These are phyloP conservation scores for Zootoca vivipara DNA, from an alignment of 2,113 vertebrate genomes.

Conservation along the genomic window DNA sequence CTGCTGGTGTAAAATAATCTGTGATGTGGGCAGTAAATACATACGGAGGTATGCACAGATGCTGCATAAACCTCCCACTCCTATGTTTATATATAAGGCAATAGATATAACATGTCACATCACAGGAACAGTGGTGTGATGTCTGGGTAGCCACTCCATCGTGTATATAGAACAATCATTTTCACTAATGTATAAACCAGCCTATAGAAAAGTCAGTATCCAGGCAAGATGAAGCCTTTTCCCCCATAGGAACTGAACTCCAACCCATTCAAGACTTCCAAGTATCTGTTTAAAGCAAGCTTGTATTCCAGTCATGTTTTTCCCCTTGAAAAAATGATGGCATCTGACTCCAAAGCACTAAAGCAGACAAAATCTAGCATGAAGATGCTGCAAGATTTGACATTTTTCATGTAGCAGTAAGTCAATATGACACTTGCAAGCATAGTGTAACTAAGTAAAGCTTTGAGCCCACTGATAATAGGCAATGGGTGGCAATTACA, in stretches of 20 bases:
- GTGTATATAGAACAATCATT: neutral
- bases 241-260: conserved; percentile 26
- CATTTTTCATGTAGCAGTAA: conserved; percentile 61
- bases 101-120: neutral
- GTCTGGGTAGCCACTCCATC: neutral
- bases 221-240: conserved; percentile 8
- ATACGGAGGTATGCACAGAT: neutral
- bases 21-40: neutral
- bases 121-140: neutral
- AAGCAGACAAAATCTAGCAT: conserved; percentile 52
- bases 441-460: conserved; percentile 32
- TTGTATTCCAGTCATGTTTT: conserved; percentile 58
- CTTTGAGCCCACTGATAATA: conserved; percentile 51
- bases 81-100: neutral
- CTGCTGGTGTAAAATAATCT: neutral
- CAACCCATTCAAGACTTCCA: conserved; percentile 29
- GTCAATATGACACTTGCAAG: conserved; percentile 57
- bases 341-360: conserved; percentile 56
- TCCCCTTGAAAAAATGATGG: conserved; percentile 38
- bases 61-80: neutral
- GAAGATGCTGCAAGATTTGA: conserved; percentile 46
- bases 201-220: neutral
- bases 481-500: conserved; percentile 34
- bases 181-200: neutral
- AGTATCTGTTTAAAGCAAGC: conserved; percentile 50